Percentiles rank a stretch among this genome's conserved stretches.
These are phyloP conservation scores for Oostethus manadensis DNA, from an alignment of 2,113 vertebrate genomes.

Conservation along the genomic window DNA sequence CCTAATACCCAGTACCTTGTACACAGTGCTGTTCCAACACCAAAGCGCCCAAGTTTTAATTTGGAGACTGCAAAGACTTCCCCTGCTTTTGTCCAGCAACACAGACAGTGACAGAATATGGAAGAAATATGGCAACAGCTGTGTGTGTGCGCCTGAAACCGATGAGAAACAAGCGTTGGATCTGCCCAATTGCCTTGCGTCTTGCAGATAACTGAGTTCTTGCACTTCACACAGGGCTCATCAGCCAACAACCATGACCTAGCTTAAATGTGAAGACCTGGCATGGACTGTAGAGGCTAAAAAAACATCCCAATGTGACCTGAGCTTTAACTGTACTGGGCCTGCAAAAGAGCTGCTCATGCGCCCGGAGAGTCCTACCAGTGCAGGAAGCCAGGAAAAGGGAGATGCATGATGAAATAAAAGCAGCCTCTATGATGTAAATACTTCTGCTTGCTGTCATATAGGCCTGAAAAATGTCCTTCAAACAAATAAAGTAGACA, in stretches of 20 bases:
- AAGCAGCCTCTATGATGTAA: conserved; percentile 17
- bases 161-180: conserved; percentile 54
- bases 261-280: neutral
- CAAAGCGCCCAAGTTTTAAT: too few species aligned
- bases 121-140: conserved; percentile 47
- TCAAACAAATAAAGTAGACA: neutral
- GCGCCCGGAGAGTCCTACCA: conserved; percentile 20
- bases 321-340: conserved; percentile 14
- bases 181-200: conserved; percentile 55
- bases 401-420: conserved; percentile 34
- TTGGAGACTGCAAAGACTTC: neutral
- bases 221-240: conserved; percentile 29
- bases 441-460: neutral
- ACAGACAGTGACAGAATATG: conserved; percentile 11
- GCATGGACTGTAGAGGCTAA: neutral
- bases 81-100: conserved; percentile 1
- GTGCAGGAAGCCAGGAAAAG: conserved; percentile 62
- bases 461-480: neutral
- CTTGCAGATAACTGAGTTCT: conserved; percentile 45
- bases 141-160: conserved; percentile 50
- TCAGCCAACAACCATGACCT: conserved; percentile 31
- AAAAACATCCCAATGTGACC: conserved; percentile 22
- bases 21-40: too few species aligned
- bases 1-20: too few species aligned
- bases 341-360: conserved; percentile 22